These are phyloP conservation scores for Rhadina sibilatrix DNA, from an alignment of 2,113 vertebrate genomes.

Conservation along the genomic window DNA sequence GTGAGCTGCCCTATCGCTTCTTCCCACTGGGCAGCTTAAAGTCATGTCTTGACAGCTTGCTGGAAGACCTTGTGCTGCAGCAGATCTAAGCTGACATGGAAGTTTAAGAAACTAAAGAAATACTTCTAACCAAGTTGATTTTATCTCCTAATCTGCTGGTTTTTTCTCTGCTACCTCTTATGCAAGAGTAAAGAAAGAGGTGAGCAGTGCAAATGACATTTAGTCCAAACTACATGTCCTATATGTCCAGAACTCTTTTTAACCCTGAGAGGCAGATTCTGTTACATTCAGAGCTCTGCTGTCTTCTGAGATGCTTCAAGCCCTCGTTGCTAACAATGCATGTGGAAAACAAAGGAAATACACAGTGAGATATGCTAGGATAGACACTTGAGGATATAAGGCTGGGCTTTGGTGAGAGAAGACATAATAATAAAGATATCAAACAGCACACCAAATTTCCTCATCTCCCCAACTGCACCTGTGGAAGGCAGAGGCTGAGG, in stretches of 20 bases:
- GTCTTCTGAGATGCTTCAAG: not conserved
- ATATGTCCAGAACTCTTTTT: not conserved
- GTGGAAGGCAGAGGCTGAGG: not conserved
- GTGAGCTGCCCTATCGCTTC: not conserved
- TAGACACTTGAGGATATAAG: not conserved
- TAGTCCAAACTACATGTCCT: not conserved
- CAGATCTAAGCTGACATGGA: accelerated
- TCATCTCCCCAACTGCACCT: not conserved
- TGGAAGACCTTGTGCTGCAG: not conserved
- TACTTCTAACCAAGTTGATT: not conserved
- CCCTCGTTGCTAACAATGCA: not conserved
- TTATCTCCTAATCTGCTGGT: not conserved
- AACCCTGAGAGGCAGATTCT: not conserved
- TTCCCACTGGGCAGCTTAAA: not conserved
- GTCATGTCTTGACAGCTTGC: not conserved
- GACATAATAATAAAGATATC: not conserved
- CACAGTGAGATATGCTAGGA: not conserved
- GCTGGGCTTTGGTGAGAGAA: not conserved
- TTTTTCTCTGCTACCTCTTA: not conserved
- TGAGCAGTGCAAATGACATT: not conserved
- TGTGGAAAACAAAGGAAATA: not conserved
- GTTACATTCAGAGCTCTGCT: not conserved
- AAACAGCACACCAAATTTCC: not conserved
- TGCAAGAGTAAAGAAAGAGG: not conserved
- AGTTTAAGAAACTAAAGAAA: not conserved